Percentiles rank a stretch among this genome's conserved stretches.
Conservation (phyloP, 2,797 vertebrate species). For the Buceros bicornis region DNA sequence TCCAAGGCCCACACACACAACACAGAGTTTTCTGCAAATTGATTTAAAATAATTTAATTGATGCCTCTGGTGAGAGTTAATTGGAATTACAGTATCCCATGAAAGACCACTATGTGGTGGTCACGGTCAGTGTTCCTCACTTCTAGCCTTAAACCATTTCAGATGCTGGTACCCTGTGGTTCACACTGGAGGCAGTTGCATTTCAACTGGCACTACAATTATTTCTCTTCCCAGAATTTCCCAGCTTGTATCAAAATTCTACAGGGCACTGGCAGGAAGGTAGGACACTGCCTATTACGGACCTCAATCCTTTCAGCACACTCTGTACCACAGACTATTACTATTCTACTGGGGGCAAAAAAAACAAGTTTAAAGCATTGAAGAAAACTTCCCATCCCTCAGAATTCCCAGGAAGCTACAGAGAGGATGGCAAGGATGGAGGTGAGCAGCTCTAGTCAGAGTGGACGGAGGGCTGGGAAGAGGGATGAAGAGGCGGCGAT, state of each 20-base stretch:
- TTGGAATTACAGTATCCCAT: neutral
- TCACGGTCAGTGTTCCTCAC: neutral
- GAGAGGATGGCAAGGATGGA: neutral
- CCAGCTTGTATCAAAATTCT: neutral
- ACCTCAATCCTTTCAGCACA: neutral
- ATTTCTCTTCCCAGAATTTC: neutral
- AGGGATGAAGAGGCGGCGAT: neutral
- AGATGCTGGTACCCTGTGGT: neutral
- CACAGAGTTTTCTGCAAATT: too few relatives aligned
- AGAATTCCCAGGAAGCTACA: neutral
- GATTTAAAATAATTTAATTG: neutral
- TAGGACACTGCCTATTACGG: neutral
- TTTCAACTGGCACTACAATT: neutral
- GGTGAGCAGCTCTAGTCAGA: neutral
- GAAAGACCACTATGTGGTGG: accelerated
- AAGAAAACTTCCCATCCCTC: neutral
- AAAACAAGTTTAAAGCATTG: neutral
- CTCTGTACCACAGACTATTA: neutral
- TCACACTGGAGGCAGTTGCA: neutral
- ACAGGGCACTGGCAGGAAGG: neutral
- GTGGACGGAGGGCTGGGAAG: neutral
- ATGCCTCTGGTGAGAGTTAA: neutral
- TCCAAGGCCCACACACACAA: neutral
- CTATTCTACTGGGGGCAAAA: neutral
- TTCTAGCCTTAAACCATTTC: neutral